Evolutionary conservation across 2,888 invertebrate species (phyloP).

Genomic region (Mystacides longicornis): DNA sequence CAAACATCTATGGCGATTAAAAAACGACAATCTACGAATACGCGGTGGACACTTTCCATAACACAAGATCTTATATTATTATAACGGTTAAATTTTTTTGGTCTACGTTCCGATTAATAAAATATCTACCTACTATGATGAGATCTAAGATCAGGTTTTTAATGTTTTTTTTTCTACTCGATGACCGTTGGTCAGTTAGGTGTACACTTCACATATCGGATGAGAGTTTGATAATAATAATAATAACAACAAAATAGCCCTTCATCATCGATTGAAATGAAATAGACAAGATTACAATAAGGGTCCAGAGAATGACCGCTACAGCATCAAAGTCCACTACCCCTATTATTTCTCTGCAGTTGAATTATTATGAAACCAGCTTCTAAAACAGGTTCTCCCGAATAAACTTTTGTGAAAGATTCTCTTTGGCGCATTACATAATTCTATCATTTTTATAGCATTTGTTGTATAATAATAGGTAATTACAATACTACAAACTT

Average conservation of each 20-base stretch:
- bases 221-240: conserved; percentile 20
- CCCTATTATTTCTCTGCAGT: neutral
- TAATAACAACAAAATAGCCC: too few relatives aligned
- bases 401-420: too few relatives aligned
- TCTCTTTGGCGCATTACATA: too few relatives aligned
- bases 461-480: too few relatives aligned
- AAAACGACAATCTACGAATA: conserved; percentile 12
- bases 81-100: conserved; percentile 20
- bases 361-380: neutral
- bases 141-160: conserved; percentile 17
- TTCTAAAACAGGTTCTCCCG: neutral
- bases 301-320: neutral
- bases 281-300: conserved; percentile 11
- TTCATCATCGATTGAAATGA: conserved; percentile 24
- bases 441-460: too few relatives aligned
- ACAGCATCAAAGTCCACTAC: neutral
- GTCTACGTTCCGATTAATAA: conserved; percentile 15
- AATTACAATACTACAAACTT: too few relatives aligned
- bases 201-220: too few relatives aligned
- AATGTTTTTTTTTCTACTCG: neutral
- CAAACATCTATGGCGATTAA: conserved; percentile 11
- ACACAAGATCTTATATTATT: conserved; percentile 8
- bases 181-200: conserved; percentile 24
- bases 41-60: neutral
- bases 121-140: neutral